Base-by-base conservation (phyloP, 23 tunicate species). In the Pegea sp. region DNA sequence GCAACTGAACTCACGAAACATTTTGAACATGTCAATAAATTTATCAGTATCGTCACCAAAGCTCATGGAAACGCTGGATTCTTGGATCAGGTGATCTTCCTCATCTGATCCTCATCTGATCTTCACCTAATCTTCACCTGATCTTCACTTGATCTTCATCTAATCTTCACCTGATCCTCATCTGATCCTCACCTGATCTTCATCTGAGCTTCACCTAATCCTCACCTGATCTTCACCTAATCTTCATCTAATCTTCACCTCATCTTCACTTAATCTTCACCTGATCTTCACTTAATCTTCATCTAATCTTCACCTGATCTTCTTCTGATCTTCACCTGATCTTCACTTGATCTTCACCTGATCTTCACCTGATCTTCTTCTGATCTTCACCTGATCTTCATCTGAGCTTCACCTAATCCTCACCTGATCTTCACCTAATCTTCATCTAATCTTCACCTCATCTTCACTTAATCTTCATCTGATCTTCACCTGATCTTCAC, bases 11-110 rank as follows among this genome's bases (percentile, higher is more conserved):
- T 77, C 2, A 57, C 75, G 28, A 69, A 69, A 30, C 89, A 77
- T 43, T 77, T 77, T 48, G 89, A 77, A 63, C 89, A 77, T 49
- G 89, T 77, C 61, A 77, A 77, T 70, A 77, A 77, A 33, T 77
- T 77, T 48, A 63, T 77, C 42, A 73, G 81, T 48, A 73, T 73
- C 34, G 71, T 73, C 28, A 73, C 81, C 0, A 73, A 64, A 48
- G 52, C 31, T 31, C n/a, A n/a, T n/a, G n/a, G n/a, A n/a, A 71
- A 57, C 42, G 34, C 33, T 48, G 43, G 44, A 25, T 31, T 20
- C 8, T 20, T 50, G 19, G 56, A 50, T 18, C 56, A 50, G 22
- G 46, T 38, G n/a, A n/a, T n/a, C n/a, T n/a, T 38, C 46, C 11
- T 8, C 46, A 38, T 8, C 46, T 8, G 16, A 38, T 11, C 46